Conservation (phyloP, 1,140 invertebrate genomes). For the Pogonomyrmex barbatus region DNA sequence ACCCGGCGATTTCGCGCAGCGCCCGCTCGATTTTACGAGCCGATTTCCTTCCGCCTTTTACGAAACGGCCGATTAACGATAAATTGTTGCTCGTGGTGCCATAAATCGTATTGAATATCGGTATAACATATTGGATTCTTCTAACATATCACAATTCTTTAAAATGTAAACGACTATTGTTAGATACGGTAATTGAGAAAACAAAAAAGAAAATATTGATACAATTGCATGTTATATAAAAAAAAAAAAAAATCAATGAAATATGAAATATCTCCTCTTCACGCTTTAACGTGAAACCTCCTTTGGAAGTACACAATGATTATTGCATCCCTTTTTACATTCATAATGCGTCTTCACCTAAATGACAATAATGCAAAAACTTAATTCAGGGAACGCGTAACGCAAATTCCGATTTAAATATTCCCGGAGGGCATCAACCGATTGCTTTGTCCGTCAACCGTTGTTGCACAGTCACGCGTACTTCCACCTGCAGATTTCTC, state of each 20-base stretch:
- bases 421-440: constrained; percentile 50
- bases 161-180: not conserved
- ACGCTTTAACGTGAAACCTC: not conserved
- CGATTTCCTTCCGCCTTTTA: constrained; percentile 47
- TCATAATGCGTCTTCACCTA: constrained; percentile 36
- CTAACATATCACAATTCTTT: not conserved
- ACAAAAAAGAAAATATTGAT: not conserved
- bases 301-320: constrained; percentile 7
- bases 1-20: constrained; percentile 61
- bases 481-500: constrained; percentile 60
- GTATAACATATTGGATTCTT: not conserved
- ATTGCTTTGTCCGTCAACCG: constrained; percentile 55
- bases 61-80: constrained; percentile 7
- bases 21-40: constrained; percentile 48
- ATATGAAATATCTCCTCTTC: not conserved
- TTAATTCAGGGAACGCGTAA: constrained; percentile 42
- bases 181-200: not conserved
- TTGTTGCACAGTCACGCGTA: constrained; percentile 61
- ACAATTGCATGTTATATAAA: not conserved
- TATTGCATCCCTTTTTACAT: constrained; percentile 12
- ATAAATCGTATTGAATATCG: constrained; percentile 18
- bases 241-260: too few relatives aligned
- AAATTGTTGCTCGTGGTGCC: constrained; percentile 17
- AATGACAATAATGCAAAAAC: constrained; percentile 48
- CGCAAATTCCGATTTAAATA: constrained; percentile 59